Evolutionary conservation across 2,113 vertebrate species (phyloP), one percentile per base, ranked within the genome.

Genomic region (Cinclus cinclus): DNA sequence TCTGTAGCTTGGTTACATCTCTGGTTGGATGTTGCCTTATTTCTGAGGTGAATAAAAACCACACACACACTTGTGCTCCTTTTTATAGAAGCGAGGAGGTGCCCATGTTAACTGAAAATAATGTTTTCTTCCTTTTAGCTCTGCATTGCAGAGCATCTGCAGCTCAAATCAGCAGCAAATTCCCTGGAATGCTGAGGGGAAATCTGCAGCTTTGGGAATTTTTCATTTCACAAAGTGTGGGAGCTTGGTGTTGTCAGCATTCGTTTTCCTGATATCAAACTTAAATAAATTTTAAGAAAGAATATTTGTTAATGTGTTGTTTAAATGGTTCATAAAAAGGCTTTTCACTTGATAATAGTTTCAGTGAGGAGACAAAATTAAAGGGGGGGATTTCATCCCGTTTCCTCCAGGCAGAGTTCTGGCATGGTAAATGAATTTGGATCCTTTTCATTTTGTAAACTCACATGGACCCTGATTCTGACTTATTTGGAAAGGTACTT

Each of bases 81-180:
- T 62, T 47, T 62, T 46, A 71, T 90, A 71, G 81, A 64, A 55
- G 71, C 30, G 4, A 31, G 69, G 56, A 65, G 67, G 80, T 80
- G 30, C 94, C 50, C 33, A 6, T 28, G 56, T 31, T 53, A 87
- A 68, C 41, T 14, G 74, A 64, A 79, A 94, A 58, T n/a, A 87
- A 60, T 56, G 44, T 76, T 96, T 84, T 82, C 90, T 84, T 35
- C 70, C 65, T 35, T 56, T 37, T 35, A 77, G 93, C 86, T 91
- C 94, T 76, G 63, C 80, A 41, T 60, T 92, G 94, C 95, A 71
- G 96, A 91, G 55, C 94, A 84, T 44, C 89, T 89, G 87, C 87
- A 63, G 93, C 78, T 92, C 79, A 71, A 15, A 56, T 70, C 93
- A 8, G 10, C 71, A 83, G 79, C 92, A 77, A 16, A 74, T 83